Percentiles rank a stretch among this genome's conserved stretches.
These are phyloP conservation scores for Scaptomyza cyrtandrae DNA, from an alignment of 2,888 invertebrate species.

Conservation along the genomic window DNA sequence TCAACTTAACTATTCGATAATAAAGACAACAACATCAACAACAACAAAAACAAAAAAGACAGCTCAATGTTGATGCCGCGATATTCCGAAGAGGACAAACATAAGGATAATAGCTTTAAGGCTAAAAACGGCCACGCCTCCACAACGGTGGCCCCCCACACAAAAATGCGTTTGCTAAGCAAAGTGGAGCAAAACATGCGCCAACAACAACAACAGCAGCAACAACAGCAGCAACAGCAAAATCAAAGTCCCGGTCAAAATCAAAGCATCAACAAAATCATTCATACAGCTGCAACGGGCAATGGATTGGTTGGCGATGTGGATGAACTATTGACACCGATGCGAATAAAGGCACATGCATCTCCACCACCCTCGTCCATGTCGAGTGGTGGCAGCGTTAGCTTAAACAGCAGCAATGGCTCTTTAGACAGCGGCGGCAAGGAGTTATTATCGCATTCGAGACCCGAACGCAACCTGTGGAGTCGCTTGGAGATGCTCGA, in stretches of 20 bases:
- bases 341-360: conserved; percentile 48
- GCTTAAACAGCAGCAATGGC: conserved; percentile 13
- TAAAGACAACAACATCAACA: background rate
- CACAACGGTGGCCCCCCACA: conserved; percentile 70
- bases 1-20: conserved; percentile 25
- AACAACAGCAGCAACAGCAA: conserved; percentile 13
- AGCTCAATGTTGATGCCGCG: conserved; percentile 76
- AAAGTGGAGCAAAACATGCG: conserved; percentile 78
- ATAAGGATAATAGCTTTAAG: conserved; percentile 43
- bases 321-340: conserved; percentile 77
- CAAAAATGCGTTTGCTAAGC: conserved; percentile 70
- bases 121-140: conserved; percentile 41
- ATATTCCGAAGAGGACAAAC: conserved; percentile 55
- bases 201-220: conserved; percentile 53
- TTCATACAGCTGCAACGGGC: conserved; percentile 69
- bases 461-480: conserved; percentile 83
- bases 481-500: conserved; percentile 83
- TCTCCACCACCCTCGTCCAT: conserved; percentile 19
- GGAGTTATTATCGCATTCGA: conserved; percentile 37
- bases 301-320: conserved; percentile 74
- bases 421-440: conserved; percentile 19
- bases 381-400: conserved; percentile 14
- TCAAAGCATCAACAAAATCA: conserved; percentile 64
- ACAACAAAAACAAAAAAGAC: conserved; percentile 1
- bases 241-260: conserved; percentile 18